Evolutionary conservation across 2,888 invertebrate species (phyloP).

Genomic region (Cenopis cana): DNA sequence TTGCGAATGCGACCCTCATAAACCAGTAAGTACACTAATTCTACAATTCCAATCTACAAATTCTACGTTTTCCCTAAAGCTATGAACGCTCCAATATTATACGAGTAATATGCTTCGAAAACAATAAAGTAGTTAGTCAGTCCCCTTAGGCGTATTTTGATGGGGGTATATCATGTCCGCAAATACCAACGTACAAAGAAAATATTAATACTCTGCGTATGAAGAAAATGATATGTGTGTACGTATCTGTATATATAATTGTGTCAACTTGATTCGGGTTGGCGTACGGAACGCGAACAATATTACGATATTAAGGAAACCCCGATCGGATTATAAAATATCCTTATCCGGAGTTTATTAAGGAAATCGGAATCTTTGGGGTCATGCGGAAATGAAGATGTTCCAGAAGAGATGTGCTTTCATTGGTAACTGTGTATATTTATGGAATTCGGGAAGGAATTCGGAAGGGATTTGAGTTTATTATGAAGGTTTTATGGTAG

Average conservation of each 20-base stretch:
- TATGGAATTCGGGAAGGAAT: not conserved
- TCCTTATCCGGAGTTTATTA: slow-evolving; percentile 20
- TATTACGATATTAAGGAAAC: slow-evolving; percentile 24
- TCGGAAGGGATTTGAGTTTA: not conserved
- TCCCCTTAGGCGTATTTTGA: not conserved
- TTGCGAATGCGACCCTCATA: no score
- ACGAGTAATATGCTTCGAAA: no score
- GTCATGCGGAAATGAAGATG: slow-evolving; percentile 17
- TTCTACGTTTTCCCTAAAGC: no score
- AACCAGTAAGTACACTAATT: no score
- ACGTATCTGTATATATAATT: not conserved
- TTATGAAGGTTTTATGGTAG: not conserved
- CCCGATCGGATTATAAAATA: slow-evolving; percentile 27
- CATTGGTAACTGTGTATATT: not conserved
- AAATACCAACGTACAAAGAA: not conserved
- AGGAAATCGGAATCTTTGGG: slow-evolving; percentile 25
- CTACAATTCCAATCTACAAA: no score
- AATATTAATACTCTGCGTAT: not conserved
- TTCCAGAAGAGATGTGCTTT: not conserved
- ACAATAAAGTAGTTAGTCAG: no score
- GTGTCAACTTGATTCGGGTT: slow-evolving; percentile 23
- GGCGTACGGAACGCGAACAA: slow-evolving; percentile 22
- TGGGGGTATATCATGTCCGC: not conserved
- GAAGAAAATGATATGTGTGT: not conserved
- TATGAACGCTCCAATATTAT: no score